A percentile compares a stretch with the other conserved stretches of the same genome.
phyloP scores from a whole-genome alignment of 2,797 vertebrate genomes.

The Crocodylus rhombifer region DNA sequence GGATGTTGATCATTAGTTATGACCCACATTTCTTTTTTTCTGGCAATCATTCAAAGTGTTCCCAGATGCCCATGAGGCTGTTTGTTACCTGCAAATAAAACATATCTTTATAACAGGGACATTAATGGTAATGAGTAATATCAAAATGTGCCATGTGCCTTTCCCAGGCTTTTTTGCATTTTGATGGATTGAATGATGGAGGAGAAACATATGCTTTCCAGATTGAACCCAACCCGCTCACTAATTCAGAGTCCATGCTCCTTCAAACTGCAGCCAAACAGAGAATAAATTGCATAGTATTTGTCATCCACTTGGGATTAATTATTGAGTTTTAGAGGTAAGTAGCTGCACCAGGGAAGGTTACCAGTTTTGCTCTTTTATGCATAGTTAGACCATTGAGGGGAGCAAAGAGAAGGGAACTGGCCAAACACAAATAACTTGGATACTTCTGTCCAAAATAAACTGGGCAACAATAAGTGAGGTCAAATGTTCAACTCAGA shows the following conservation, averaged over 20 bases:
- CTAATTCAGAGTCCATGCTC: constrained; percentile 73
- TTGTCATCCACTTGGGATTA: constrained; percentile 82
- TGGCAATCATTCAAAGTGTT: constrained; percentile 84
- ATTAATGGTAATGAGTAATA: constrained; percentile 77
- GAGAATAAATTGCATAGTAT: constrained; percentile 77
- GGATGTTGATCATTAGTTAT: constrained; percentile 85
- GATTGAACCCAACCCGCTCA: constrained; percentile 76
- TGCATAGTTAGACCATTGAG: constrained; percentile 74
- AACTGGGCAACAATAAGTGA: constrained; percentile 47
- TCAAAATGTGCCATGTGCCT: constrained; percentile 71
- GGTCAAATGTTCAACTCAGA: constrained; percentile 77
- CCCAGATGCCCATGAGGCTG: constrained; percentile 79
- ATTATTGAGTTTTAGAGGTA: constrained; percentile 84
- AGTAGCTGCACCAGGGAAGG: constrained; percentile 79
- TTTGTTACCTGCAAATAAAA: constrained; percentile 83
- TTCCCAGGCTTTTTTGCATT: constrained; percentile 60
- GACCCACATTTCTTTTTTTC: constrained; percentile 80
- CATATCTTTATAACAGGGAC: constrained; percentile 78
- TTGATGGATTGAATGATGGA: constrained; percentile 83
- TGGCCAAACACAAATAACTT: constrained; percentile 73
- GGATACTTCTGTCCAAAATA: constrained; percentile 73
- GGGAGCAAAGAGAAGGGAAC: constrained; percentile 37
- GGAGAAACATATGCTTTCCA: constrained; percentile 85
- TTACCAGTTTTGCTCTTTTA: constrained; percentile 80
- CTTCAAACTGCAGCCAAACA: constrained; percentile 76